Percentiles rank a stretch among this genome's conserved stretches.
Conservation (phyloP, 2,113 vertebrate species). For the Laterallus jamaicensis region DNA sequence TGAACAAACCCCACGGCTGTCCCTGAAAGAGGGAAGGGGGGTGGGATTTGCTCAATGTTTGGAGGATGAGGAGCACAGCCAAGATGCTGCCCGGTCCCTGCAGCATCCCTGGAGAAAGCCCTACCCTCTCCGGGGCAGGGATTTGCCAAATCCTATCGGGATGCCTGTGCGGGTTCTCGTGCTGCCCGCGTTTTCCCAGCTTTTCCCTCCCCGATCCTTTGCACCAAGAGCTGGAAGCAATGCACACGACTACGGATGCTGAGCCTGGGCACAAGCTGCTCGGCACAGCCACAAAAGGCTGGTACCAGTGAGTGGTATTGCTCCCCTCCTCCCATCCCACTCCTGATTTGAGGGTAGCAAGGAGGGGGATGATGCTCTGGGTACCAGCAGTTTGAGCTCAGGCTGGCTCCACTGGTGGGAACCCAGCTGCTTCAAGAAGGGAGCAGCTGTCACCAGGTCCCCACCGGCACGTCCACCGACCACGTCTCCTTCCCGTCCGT, state of each 20-base stretch:
- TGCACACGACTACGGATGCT: neutral
- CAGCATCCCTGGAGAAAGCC: neutral
- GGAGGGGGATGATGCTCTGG: neutral
- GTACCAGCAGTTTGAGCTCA: neutral
- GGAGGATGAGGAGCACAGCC: neutral
- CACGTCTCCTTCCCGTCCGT: neutral
- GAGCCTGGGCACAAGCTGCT: accelerated
- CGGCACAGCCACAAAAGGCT: neutral
- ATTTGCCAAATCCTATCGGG: neutral
- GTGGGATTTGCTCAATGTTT: neutral
- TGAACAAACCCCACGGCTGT: neutral
- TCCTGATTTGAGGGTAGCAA: neutral
- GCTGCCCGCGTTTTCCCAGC: neutral
- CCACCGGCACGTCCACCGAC: neutral
- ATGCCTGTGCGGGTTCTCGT: neutral
- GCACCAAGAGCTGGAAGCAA: neutral
- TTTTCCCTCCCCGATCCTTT: neutral
- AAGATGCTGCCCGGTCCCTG: accelerated
- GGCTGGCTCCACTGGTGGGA: neutral
- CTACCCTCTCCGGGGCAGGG: no score
- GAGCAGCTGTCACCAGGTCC: neutral
- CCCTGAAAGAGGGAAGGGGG: neutral
- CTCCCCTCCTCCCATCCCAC: neutral
- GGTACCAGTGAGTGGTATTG: no score
- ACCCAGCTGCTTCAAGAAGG: accelerated